These are phyloP conservation scores for Hydrozoanthus tunicans DNA, from an alignment of 64 coral and sea anemone genomes.

Conservation along the genomic window DNA sequence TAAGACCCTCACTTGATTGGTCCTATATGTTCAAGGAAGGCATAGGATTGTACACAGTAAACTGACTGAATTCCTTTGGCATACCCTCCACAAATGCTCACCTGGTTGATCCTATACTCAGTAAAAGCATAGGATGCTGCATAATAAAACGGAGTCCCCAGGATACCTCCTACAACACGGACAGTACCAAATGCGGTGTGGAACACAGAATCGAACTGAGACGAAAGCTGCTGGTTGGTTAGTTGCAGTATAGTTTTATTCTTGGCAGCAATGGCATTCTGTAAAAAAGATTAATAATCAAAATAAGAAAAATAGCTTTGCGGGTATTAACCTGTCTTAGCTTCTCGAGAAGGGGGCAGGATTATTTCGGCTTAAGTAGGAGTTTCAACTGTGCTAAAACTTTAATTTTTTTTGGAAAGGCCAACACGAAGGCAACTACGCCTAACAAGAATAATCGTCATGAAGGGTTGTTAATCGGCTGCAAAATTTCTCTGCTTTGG, in stretches of 20 bases:
- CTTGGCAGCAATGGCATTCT: constrained; percentile 19
- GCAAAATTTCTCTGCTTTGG: too few species aligned
- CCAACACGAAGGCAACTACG: too few species aligned
- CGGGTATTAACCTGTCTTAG: too few species aligned
- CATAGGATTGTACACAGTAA: too few species aligned
- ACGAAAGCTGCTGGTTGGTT: background rate
- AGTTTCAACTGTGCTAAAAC: too few species aligned
- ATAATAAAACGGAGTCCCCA: constrained; percentile 36
- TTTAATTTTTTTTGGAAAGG: too few species aligned
- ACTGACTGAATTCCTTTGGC: too few species aligned
- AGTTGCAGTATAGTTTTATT: constrained; percentile 13
- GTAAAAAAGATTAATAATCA: background rate
- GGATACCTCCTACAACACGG: background rate
- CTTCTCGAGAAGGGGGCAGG: background rate
- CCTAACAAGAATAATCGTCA: too few species aligned
- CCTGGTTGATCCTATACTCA: constrained; percentile 25
- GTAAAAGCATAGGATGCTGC: constrained; percentile 2
- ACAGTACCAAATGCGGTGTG: background rate
- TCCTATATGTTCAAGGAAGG: too few species aligned
- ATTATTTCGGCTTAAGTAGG: background rate
- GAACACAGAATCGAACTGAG: constrained; percentile 8
- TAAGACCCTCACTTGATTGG: too few species aligned
- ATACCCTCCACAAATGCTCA: background rate
- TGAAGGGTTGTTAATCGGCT: too few species aligned
- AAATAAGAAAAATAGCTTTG: background rate